Evolutionary conservation across 2,888 invertebrate species (phyloP).

Genomic region (Phorcus lineatus): DNA sequence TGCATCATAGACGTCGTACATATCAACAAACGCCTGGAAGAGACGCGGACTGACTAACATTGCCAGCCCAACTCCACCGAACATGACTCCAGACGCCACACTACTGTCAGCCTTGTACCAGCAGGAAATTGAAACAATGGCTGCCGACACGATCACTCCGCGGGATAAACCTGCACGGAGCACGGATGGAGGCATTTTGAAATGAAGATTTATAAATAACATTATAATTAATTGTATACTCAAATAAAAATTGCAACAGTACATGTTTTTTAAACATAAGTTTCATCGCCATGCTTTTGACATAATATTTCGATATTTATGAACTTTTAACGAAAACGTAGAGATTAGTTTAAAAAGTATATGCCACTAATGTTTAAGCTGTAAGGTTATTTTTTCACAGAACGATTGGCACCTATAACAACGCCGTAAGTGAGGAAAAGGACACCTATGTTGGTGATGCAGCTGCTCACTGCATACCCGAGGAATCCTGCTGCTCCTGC

Average conservation of each 20-base stretch:
- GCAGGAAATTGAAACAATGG: neutral
- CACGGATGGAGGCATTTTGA: no score
- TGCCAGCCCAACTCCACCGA: neutral
- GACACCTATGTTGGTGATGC: neutral
- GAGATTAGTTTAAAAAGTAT: no score
- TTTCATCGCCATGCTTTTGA: no score
- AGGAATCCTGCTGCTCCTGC: neutral
- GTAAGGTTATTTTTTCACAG: no score
- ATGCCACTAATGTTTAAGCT: no score
- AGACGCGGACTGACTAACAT: conserved; percentile 11
- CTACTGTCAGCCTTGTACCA: neutral
- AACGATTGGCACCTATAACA: neutral
- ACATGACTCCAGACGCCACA: neutral
- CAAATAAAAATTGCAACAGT: no score
- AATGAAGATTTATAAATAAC: no score
- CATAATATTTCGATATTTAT: no score
- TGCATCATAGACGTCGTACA: neutral
- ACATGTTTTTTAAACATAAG: no score
- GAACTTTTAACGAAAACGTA: no score
- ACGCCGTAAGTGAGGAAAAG: neutral
- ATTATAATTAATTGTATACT: no score
- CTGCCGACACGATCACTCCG: neutral
- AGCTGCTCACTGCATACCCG: neutral
- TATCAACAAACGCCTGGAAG: conserved; percentile 11
- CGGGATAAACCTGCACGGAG: neutral